Conservation (phyloP, 2,113 vertebrate species). For the Hippoglossus stenolepis region DNA sequence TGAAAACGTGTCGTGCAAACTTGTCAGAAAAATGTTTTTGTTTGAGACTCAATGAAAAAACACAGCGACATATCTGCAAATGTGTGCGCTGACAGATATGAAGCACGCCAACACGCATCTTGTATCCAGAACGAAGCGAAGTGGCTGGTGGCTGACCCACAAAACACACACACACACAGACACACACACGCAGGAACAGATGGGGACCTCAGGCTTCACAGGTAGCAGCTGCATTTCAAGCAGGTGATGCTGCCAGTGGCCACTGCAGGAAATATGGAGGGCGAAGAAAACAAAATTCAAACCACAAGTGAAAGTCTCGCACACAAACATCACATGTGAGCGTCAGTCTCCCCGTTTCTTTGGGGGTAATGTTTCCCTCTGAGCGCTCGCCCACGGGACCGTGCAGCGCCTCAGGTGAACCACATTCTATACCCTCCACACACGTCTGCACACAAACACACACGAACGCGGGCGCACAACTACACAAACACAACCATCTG, state of each 20-base stretch:
- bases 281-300: conserved; percentile 25
- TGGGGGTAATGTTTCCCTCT: conserved; percentile 22
- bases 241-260: conserved; percentile 53
- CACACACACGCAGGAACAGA: conserved; percentile 46
- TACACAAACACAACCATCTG: conserved; percentile 37
- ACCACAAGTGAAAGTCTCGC: conserved; percentile 28
- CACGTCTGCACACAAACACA: not conserved
- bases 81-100: not conserved
- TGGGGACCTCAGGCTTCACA: conserved; percentile 55
- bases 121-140: not conserved
- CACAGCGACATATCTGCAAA: not conserved
- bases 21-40: not conserved
- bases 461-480: not conserved
- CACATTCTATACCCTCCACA: not conserved
- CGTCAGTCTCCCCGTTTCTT: conserved; percentile 1
- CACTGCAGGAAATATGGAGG: not conserved
- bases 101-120: not conserved
- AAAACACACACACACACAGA: not conserved
- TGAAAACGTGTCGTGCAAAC: not conserved
- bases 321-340: conserved; percentile 9
- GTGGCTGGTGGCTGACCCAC: not conserved
- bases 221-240: conserved; percentile 60
- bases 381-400: conserved; percentile 10
- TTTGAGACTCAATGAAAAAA: not conserved
- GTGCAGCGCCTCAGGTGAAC: conserved; percentile 31